These are phyloP conservation scores for Pelobates cultripes DNA, from an alignment of 2,797 vertebrate species.

Conservation along the genomic window DNA sequence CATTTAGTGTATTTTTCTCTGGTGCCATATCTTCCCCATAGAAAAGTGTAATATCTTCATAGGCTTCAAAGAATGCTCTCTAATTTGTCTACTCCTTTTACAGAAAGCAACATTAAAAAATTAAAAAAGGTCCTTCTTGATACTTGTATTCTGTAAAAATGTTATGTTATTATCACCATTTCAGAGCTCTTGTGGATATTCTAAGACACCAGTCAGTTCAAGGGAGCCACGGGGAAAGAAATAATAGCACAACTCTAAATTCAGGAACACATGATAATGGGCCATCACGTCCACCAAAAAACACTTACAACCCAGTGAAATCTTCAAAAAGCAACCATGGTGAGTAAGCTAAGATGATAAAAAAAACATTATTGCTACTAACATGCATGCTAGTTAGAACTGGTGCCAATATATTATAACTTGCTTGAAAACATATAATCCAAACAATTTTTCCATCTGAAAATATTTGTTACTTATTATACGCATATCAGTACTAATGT, in stretches of 20 bases:
- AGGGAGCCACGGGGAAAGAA: slow-evolving; percentile 84
- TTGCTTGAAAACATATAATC: not conserved
- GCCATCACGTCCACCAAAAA: slow-evolving; percentile 85
- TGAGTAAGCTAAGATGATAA: slow-evolving; percentile 64
- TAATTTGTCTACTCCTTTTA: too few relatives aligned
- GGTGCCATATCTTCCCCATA: too few relatives aligned
- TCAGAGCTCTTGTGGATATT: slow-evolving; percentile 89
- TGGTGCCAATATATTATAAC: not conserved
- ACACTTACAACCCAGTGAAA: slow-evolving; percentile 82
- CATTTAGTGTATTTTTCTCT: too few relatives aligned
- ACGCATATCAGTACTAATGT: too few relatives aligned
- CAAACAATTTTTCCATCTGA: too few relatives aligned
- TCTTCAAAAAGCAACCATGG: slow-evolving; percentile 86
- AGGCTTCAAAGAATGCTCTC: too few relatives aligned
- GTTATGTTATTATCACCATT: slow-evolving; percentile 9
- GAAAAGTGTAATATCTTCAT: too few relatives aligned
- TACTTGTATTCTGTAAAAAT: not conserved
- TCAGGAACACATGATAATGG: slow-evolving; percentile 81
- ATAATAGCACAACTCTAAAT: slow-evolving; percentile 85
- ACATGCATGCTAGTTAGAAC: too few relatives aligned
- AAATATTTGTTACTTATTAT: too few relatives aligned
- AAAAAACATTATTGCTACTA: not conserved
- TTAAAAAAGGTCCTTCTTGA: too few relatives aligned
- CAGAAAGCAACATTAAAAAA: too few relatives aligned
- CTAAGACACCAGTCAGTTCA: slow-evolving; percentile 87